These are phyloP conservation scores for Scaptodrosophila latifasciaeformis DNA, from an alignment of 2,888 invertebrate species.

Conservation along the genomic window DNA sequence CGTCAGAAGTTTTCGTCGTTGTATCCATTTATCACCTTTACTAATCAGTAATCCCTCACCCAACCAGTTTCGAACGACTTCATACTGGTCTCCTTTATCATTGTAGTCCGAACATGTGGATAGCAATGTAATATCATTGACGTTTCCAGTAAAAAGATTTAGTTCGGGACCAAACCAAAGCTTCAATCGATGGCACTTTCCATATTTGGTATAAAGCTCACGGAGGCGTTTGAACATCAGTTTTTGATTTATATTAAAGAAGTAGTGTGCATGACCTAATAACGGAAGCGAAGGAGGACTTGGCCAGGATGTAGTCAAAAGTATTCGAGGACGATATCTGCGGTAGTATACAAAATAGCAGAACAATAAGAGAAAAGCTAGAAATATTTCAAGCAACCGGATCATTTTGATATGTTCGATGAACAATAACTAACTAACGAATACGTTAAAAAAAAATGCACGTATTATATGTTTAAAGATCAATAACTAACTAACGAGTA, in stretches of 20 bases:
- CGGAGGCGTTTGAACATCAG: not conserved
- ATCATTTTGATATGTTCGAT: not conserved
- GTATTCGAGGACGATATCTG: not conserved
- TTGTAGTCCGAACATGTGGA: not conserved
- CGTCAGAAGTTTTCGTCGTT: slow-evolving; percentile 1
- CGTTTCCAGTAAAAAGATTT: slow-evolving; percentile 8
- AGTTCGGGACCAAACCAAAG: slow-evolving; percentile 10
- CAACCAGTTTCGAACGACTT: slow-evolving; percentile 4
- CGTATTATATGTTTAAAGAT: not conserved
- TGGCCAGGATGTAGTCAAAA: not conserved
- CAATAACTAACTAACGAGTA: not conserved
- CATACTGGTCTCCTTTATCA: slow-evolving; percentile 4
- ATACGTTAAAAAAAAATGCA: too few species aligned
- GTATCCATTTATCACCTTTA: slow-evolving; percentile 2
- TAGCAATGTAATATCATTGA: not conserved
- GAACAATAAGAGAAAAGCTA: not conserved
- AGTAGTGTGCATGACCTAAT: slow-evolving; percentile 7
- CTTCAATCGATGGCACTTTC: slow-evolving; percentile 5
- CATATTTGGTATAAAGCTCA: slow-evolving; percentile 1
- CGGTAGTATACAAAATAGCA: not conserved
- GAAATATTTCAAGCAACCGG: not conserved
- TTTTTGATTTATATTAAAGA: not conserved
- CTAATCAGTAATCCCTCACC: slow-evolving; percentile 8
- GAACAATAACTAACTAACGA: not conserved
- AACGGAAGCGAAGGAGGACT: not conserved